Conservation (phyloP, 2,797 vertebrate genomes). For the Gobio occitaniae region DNA sequence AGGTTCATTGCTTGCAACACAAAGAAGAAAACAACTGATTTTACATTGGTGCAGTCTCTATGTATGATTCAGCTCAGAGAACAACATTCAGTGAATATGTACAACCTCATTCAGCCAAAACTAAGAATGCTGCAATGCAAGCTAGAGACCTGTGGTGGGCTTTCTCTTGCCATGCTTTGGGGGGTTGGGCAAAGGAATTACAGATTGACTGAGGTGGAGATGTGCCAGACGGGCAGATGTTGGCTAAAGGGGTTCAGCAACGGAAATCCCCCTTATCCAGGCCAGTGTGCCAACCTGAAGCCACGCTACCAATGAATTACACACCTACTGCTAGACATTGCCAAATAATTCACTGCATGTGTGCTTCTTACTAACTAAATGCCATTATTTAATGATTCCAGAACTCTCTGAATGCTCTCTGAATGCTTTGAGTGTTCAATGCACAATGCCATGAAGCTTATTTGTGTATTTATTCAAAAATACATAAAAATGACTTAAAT, state of each 20-base stretch:
- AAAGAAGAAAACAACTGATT: not conserved
- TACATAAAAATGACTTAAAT: not conserved
- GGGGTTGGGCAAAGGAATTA: slow-evolving; percentile 23
- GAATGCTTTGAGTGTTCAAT: not conserved
- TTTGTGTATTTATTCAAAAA: not conserved
- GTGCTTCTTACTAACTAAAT: not conserved
- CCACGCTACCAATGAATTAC: slow-evolving; percentile 21
- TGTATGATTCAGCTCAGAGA: not conserved
- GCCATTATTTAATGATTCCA: not conserved
- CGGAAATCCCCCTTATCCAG: slow-evolving; percentile 50
- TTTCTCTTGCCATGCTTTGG: slow-evolving; percentile 24
- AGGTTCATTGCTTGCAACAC: not conserved
- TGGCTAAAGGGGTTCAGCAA: slow-evolving; percentile 42
- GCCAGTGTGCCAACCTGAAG: slow-evolving; percentile 47
- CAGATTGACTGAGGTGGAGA: not conserved
- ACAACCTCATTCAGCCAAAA: slow-evolving; percentile 9
- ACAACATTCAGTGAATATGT: slow-evolving; percentile 13
- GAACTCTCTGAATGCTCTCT: not conserved
- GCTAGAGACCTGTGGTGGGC: not conserved
- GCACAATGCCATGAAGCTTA: no score
- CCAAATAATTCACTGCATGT: not conserved
- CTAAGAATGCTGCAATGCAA: slow-evolving; percentile 22
- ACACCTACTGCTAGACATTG: slow-evolving; percentile 7
- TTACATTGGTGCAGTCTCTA: not conserved
- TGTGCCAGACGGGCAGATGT: slow-evolving; percentile 57